Evolutionary conservation across 2,888 invertebrate genomes (phyloP).

Genomic region (Vandiemenella viatica): DNA sequence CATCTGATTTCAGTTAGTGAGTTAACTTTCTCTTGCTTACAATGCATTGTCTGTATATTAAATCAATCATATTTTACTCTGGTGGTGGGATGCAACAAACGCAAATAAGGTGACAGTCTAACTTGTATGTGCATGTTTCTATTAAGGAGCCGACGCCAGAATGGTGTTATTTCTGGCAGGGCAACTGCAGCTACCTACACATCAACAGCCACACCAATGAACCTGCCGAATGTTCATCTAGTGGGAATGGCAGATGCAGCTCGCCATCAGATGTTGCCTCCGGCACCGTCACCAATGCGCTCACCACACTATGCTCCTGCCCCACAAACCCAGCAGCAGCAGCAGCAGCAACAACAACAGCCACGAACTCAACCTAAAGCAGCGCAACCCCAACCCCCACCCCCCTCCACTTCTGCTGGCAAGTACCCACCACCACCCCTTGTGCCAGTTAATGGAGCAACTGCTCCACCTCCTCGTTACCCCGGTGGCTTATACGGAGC

Average conservation of each 20-base stretch:
- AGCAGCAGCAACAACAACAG: slow-evolving; percentile 12
- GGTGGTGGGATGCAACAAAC: too few species aligned
- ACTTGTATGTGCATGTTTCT: background rate
- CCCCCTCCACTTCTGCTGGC: too few species aligned
- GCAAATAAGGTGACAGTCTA: too few species aligned
- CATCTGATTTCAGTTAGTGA: too few species aligned
- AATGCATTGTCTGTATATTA: too few species aligned
- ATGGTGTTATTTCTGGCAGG: background rate
- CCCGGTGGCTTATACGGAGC: slow-evolving; percentile 12
- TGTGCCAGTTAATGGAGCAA: slow-evolving; percentile 33
- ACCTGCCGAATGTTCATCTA: slow-evolving; percentile 11
- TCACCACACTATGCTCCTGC: too few species aligned
- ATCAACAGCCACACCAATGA: slow-evolving; percentile 8
- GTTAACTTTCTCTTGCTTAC: too few species aligned
- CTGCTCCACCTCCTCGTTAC: background rate
- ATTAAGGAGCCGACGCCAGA: background rate
- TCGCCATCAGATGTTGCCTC: slow-evolving; percentile 16
- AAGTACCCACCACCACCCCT: slow-evolving; percentile 34
- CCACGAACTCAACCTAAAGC: slow-evolving; percentile 4
- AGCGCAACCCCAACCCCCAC: slow-evolving; percentile 2
- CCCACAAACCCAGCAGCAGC: slow-evolving; percentile 1
- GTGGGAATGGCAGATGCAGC: slow-evolving; percentile 9
- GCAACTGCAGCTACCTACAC: slow-evolving; percentile 26
- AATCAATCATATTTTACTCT: too few species aligned
- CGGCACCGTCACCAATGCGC: too few species aligned